Evolutionary conservation across 2,797 vertebrate genomes (phyloP).

Genomic region (Benthosema pterotum): DNA sequence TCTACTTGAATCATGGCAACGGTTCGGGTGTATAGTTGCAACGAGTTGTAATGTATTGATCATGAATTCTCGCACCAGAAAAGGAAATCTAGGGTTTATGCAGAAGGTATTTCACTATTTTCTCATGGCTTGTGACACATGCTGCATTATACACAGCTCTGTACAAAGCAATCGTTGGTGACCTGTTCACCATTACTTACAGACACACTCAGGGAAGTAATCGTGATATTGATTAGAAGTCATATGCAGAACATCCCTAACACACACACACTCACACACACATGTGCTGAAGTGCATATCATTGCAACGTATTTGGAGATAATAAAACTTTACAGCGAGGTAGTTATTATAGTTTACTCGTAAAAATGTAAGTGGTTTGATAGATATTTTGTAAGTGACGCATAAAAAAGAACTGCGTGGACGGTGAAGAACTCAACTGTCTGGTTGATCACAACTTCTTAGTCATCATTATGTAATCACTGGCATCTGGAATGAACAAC

Average conservation of each 20-base stretch:
- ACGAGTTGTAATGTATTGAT: too few relatives aligned
- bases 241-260: background rate
- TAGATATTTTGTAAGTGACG: background rate
- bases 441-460: too few relatives aligned
- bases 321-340: background rate
- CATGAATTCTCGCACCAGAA: too few relatives aligned
- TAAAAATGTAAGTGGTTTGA: too few relatives aligned
- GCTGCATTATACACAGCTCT: background rate
- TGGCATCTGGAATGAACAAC: too few relatives aligned
- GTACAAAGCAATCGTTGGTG: slow-evolving; percentile 11
- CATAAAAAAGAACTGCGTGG: background rate
- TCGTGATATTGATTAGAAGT: too few relatives aligned
- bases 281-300: background rate
- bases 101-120: too few relatives aligned
- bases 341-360: background rate
- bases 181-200: background rate
- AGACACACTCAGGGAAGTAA: background rate
- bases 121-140: background rate
- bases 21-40: too few relatives aligned
- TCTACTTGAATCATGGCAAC: too few relatives aligned
- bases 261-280: slow-evolving; percentile 5
- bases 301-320: slow-evolving; percentile 11
- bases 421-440: too few relatives aligned
- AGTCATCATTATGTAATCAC: too few relatives aligned
- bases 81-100: too few relatives aligned